Base-by-base conservation (phyloP, 1,140 invertebrate species). In the Penaeus japonicus region DNA sequence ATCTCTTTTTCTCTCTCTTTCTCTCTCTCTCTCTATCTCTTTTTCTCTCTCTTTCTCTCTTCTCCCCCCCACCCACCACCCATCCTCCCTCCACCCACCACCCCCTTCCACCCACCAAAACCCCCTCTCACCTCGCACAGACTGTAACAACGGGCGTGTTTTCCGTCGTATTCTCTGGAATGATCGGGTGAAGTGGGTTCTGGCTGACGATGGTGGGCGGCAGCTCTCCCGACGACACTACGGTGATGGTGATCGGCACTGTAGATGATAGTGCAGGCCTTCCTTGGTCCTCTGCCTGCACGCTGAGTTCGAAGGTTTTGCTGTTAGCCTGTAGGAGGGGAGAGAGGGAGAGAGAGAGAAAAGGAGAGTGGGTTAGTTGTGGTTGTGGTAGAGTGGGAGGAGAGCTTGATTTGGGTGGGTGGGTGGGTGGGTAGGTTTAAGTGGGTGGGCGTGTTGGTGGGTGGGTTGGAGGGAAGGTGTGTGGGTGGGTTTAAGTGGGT, bases 171-270 rank as follows among this genome's bases (percentile, higher is more conserved):
- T 87, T 87, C 77, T 87, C 85, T 17, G 32, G 85, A 4, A 87
- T 87, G 20, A 78, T 78, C 22, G 85, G 85, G 15, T 77, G 85
- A 3, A 55, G 85, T 2, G 85, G 85, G 47, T 87, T 15, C 77
- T 87, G 85, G 35, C 54, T 80, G 55, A 87, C 85, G 20, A 87
- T 78, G 12, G 85, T 65, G 57, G 85, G 85, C 0, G 85, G 85
- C 77, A 87, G 57, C 24, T 87, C 85, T n/a, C 85, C 85, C 12
- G 85, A 87, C 20, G 85, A 87, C 57, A 87, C 85, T 39, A 87
- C 77, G 17, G 39, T 24, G 20, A 87, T 62, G 18, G 32, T 80
- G 20, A 87, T 57, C 1, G 85, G 77, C 3, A 39, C 85, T n/a
- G 35, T 80, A 32, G 85, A 80, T 59, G 77, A 87, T n/a, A 87